Conservation (phyloP, 2,888 invertebrate genomes). For the Pterobdella sp. region DNA sequence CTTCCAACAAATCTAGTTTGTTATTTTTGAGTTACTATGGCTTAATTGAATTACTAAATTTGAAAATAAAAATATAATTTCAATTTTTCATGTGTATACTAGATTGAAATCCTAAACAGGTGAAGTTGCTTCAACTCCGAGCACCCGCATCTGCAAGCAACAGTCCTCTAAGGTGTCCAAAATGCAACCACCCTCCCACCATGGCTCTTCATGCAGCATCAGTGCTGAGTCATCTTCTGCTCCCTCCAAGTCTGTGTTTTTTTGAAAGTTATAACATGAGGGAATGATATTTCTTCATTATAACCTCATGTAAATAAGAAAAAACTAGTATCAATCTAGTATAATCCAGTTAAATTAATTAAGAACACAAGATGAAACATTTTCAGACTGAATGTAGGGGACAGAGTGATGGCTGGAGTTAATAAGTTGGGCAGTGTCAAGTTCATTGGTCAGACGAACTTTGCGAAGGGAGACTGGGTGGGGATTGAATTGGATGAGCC, state of each 20-base stretch:
- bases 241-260: no score
- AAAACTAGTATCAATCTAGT: no score
- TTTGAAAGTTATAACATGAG: no score
- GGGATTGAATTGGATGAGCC: conserved; percentile 90
- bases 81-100: no score
- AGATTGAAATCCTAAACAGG: no score
- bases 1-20: not conserved
- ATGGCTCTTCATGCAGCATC: not conserved
- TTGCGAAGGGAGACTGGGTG: conserved; percentile 87
- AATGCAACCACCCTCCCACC: conserved; percentile 11
- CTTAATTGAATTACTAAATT: no score
- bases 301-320: no score
- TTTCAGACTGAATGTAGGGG: conserved; percentile 40
- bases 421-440: conserved; percentile 75
- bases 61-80: no score
- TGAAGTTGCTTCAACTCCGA: not conserved
- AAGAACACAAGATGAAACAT: no score
- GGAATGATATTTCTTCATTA: no score
- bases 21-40: no score
- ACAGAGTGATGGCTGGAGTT: conserved; percentile 50
- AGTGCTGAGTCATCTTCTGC: not conserved
- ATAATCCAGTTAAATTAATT: no score
- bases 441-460: conserved; percentile 78
- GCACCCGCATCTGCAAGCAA: not conserved
- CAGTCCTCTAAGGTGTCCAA: not conserved